Conservation (phyloP, 2,113 vertebrate genomes). For the Brienomyrus longianalis region DNA sequence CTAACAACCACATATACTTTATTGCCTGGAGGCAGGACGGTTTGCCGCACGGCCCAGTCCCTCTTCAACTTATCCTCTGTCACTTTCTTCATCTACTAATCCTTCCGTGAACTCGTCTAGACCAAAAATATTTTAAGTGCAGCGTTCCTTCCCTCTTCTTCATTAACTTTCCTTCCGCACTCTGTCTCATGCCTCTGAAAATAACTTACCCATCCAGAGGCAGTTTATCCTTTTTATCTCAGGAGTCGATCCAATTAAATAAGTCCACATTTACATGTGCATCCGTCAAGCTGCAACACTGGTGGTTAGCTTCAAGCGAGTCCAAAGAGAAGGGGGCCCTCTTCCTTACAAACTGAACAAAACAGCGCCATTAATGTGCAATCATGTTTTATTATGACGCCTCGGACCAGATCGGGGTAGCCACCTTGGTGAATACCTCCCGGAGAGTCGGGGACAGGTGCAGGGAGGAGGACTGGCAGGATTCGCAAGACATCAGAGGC, state of each 20-base stretch:
- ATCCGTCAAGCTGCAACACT: slow-evolving; percentile 75
- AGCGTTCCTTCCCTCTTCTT: slow-evolving; percentile 48
- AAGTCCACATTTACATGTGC: slow-evolving; percentile 84
- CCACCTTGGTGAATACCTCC: slow-evolving; percentile 62
- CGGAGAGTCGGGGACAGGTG: slow-evolving; percentile 68
- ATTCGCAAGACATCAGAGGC: slow-evolving; percentile 63
- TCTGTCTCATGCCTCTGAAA: slow-evolving; percentile 72
- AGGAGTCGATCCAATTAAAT: slow-evolving; percentile 96
- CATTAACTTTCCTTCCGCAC: slow-evolving; percentile 64
- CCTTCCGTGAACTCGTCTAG: slow-evolving; percentile 35
- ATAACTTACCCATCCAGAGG: slow-evolving; percentile 78
- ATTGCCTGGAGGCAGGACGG: slow-evolving; percentile 5
- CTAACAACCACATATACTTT: slow-evolving; percentile 7
- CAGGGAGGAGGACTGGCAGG: slow-evolving; percentile 65
- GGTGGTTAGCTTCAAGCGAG: slow-evolving; percentile 59
- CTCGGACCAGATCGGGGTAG: slow-evolving; percentile 44
- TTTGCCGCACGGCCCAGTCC: slow-evolving; percentile 15
- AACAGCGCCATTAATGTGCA: slow-evolving; percentile 14
- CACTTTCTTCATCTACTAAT: not conserved
- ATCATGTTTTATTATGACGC: slow-evolving; percentile 24
- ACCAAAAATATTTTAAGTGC: slow-evolving; percentile 55
- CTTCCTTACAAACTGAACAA: slow-evolving; percentile 43
- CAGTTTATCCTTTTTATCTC: slow-evolving; percentile 87
- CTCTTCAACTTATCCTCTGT: not conserved
- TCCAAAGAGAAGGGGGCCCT: slow-evolving; percentile 41